Base-by-base conservation (phyloP, 2,797 vertebrate species). In the Dromococcyx pavoninus region DNA sequence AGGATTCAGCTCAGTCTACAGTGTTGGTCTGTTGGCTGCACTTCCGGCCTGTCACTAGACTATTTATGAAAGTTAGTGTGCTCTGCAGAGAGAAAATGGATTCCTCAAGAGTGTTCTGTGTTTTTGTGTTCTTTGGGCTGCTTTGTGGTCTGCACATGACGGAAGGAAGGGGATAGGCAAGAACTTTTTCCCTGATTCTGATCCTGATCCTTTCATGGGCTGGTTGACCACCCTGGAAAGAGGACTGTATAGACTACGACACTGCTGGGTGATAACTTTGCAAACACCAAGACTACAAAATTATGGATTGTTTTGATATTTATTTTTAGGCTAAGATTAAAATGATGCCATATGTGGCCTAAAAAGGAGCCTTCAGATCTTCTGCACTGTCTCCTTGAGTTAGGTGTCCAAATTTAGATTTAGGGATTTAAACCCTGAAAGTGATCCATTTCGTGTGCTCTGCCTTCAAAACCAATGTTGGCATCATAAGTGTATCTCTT, bases 51-150 rank as follows among this genome's bases (percentile, higher is more conserved):
- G 44, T 57, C 71, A 91, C 22, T 66, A 25, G 58, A 13, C 53
- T 84, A n/a, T 82, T 94, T 37, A 67, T 80, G 73, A 94, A 74
- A 67, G 76, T 74, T 95, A 43, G 62, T 75, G 46, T 32, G 50
- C 46, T 86, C 58, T 10, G 1, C 61, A 51, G 61, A 65, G 6
- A 10, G 58, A 65, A 75, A 84, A 11, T 11, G 4, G 32, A 88
- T 91, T 86, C 58, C 58, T 86, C 8, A 0, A 0, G 44, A 69
- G 43, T 89, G 58, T 95, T 91, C 93, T 41, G 30, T 89, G 82
- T 65, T 86, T 82, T 67, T 61, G 22, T 83, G 65, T 89, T 95
- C 62, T 88, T 89, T 82, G 70, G 76, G 30, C 69, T 86, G 33
- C 75, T 62, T 90, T 92, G 62, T 91, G 77, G 41, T 83, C 73